phyloP scores from a whole-genome alignment of 2,797 vertebrate genomes.

The Tachyglossus aculeatus region DNA sequence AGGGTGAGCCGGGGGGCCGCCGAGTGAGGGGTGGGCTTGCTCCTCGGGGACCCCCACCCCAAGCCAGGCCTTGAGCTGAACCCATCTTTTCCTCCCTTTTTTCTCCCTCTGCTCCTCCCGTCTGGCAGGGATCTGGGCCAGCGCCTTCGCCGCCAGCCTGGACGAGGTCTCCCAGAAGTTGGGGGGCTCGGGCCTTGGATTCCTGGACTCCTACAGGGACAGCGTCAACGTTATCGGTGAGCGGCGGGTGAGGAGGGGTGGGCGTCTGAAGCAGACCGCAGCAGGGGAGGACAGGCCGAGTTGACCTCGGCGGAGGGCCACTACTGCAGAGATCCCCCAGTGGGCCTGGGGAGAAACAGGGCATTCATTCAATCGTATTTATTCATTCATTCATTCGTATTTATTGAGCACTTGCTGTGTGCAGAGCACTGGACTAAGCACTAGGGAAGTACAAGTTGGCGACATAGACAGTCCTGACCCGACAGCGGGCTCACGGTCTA shows the following conservation, averaged over 20 bases:
- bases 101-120: background rate
- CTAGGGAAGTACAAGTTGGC: too few relatives aligned
- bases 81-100: background rate
- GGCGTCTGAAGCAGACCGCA: background rate
- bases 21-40: background rate
- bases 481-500: too few relatives aligned
- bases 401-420: too few relatives aligned
- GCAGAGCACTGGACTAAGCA: too few relatives aligned
- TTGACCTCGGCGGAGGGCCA: background rate
- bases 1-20: constrained; percentile 61
- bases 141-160: constrained; percentile 79
- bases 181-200: constrained; percentile 59
- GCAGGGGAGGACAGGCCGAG: background rate
- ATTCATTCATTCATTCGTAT: too few relatives aligned
- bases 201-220: constrained; percentile 65
- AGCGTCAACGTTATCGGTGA: constrained; percentile 72
- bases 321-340: background rate
- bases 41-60: too few relatives aligned
- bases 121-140: constrained; percentile 77
- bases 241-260: background rate
- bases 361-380: too few relatives aligned
- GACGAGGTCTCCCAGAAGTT: constrained; percentile 75
- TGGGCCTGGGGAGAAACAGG: background rate
- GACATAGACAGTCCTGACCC: too few relatives aligned
- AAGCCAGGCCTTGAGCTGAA: background rate